Percentiles rank a stretch among this genome's conserved stretches.
phyloP scores from a whole-genome alignment of 2,888 invertebrate genomes.

The Agrilus mali region DNA sequence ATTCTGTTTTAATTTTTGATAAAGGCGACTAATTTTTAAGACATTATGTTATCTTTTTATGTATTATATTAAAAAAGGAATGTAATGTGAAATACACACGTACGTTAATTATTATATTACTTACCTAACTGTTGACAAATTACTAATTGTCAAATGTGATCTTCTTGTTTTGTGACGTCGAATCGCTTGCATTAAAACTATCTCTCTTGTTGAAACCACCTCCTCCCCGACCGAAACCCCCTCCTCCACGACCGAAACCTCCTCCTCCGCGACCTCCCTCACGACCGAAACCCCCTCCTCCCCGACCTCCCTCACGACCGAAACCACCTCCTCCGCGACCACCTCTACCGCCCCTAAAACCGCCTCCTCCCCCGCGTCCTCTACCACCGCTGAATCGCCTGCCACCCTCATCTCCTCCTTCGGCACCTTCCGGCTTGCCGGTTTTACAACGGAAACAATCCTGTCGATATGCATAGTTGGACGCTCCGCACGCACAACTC shows the following conservation, averaged over 20 bases:
- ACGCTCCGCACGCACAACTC: constrained; percentile 11
- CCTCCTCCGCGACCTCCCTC: constrained; percentile 23
- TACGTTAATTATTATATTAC: too few relatives aligned
- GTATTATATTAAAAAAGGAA: too few relatives aligned
- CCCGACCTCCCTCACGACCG: constrained; percentile 17
- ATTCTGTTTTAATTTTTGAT: too few relatives aligned
- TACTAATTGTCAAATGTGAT: constrained; percentile 48
- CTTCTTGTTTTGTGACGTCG: constrained; percentile 57
- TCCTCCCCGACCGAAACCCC: background rate
- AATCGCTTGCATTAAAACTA: constrained; percentile 42
- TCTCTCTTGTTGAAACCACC: constrained; percentile 33
- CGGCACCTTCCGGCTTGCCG: constrained; percentile 29
- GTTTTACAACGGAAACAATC: constrained; percentile 11
- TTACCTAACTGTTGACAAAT: constrained; percentile 4
- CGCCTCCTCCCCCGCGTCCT: constrained; percentile 13
- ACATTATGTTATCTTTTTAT: too few relatives aligned
- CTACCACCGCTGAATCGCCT: constrained; percentile 32
- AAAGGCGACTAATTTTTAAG: too few relatives aligned
- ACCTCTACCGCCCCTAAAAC: constrained; percentile 17
- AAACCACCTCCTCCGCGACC: constrained; percentile 12
- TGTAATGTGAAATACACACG: too few relatives aligned
- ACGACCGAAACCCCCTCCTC: constrained; percentile 19
- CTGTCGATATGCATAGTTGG: constrained; percentile 22
- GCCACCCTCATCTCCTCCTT: constrained; percentile 27
- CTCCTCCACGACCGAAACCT: constrained; percentile 22